Evolutionary conservation across 2,888 invertebrate species (phyloP), one percentile per base, ranked within the genome.

Genomic region (Epiblema foenella): DNA sequence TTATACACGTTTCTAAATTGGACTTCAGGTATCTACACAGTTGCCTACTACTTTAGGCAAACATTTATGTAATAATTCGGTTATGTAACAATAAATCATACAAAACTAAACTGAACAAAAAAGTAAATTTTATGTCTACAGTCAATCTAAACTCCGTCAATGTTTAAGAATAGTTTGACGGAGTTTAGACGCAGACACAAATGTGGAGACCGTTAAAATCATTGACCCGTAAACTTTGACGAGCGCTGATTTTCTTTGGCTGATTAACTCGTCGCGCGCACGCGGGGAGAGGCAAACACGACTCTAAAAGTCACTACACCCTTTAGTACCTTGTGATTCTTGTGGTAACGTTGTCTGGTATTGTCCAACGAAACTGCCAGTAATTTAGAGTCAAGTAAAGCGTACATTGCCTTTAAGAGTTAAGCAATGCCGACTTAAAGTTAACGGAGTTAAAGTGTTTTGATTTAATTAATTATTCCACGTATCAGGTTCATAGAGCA

Each of bases 201-300:
- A 24, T 24, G 2, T 24, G 24, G 24, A 24, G 24, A 24, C 4
- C 24, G 20, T 24, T 33, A 33, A 65, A 72, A 39, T 10, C 39
- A 64, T 64, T 67, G 51, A 65, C 52, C 51, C 39, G 18, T 62
- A 75, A 81, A 82, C 79, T 87, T 93, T 91, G 89, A 88, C 84
- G 65, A 74, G 17, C 85, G 2, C 74, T 78, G 84, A 20, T 70
- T 68, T 74, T 74, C 74, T 75, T 78, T 83, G 85, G 84, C 92
- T 93, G 92, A 93, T 93, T 93, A 93, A 92, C 92, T 91, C 88
- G 88, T 93, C 86, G 87, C 81, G 84, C 81, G 84, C 88, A 87
- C 81, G 75, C 74, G 77, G 78, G 73, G 79, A 72, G 77, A 81
- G 79, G 72, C 73, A 73, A 69, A 73, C 73, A 74, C 76, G 77